Evolutionary conservation across 2,888 invertebrate species (phyloP), one percentile per base, ranked within the genome.

Genomic region (Teinopalpus imperialis): DNA sequence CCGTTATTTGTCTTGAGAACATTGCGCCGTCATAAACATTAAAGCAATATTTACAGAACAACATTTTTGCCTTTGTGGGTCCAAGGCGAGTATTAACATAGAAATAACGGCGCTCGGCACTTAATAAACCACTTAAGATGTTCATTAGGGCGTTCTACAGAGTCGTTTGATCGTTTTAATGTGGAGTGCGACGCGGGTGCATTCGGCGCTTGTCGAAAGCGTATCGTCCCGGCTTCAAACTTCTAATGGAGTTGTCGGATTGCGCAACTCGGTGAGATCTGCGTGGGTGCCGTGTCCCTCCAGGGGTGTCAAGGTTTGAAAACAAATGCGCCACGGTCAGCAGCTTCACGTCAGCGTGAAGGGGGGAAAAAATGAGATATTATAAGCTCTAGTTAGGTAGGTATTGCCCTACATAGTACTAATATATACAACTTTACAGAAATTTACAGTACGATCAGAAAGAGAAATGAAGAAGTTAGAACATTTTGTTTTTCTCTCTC

Each of bases 41-140:
- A 49, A 35, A 44, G 42, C 49, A 51, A 62, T 62, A 50, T 29
- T 40, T 34, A 35, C 9, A 53, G 53, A 52, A 53, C 53, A 54
- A 62, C 51, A 62, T 66, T 75, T 68, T 59, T 52, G 51, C 42
- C 40, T 52, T 72, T 63, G 69, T 65, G 61, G 59, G 64, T 65
- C 60, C 66, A 67, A 64, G 63, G 66, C 66, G 59, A 59, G 62
- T 63, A 72, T 74, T 74, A 74, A 70, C 77, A 80, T 81, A 79
- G 81, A 85, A 85, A 77, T 85, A 85, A 83, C 78, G 80, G 80
- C 81, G 71, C 74, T 78, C 74, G 69, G 69, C 87, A 85, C 85
- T 87, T 79, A 75, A 81, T 85, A 81, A 78, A 80, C 76, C 87
- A 87, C 87, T 87, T 80, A 85, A 85, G 77, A 74, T 57, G 73